phyloP scores from a whole-genome alignment of 2,113 vertebrate species.

The Corvus hawaiiensis region DNA sequence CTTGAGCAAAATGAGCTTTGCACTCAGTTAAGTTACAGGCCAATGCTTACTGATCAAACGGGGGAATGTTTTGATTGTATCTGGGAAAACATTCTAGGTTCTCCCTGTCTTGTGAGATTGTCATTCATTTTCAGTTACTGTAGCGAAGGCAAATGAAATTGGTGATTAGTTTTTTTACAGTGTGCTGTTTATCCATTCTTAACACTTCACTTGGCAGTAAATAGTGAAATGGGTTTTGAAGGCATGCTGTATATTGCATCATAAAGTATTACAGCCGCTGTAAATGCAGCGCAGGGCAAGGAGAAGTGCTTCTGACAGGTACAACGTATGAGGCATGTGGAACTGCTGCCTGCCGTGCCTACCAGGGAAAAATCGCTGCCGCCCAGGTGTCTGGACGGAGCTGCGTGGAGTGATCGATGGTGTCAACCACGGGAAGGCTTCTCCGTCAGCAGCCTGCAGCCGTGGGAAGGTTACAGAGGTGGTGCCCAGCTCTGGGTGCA shows the following conservation, averaged over 20 bases:
- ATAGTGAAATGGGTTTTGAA: neutral
- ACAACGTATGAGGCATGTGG: neutral
- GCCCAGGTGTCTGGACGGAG: neutral
- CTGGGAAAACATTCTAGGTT: neutral
- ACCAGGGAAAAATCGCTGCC: neutral
- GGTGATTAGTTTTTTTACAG: neutral
- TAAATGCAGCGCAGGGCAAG: neutral
- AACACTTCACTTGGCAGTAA: conserved; percentile 18
- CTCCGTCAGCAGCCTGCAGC: neutral
- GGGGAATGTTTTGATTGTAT: neutral
- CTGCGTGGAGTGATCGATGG: neutral
- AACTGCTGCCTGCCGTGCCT: neutral
- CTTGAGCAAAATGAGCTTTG: neutral
- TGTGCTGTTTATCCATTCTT: conserved; percentile 13
- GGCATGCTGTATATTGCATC: neutral
- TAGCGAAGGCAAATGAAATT: neutral
- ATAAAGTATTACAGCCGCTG: neutral
- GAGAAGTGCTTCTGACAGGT: neutral
- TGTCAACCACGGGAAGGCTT: neutral
- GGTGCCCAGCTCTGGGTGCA: neutral
- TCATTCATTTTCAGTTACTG: neutral
- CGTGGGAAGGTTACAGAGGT: neutral
- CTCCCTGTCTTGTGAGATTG: neutral
- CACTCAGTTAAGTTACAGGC: neutral
- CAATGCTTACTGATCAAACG: neutral